Base-by-base conservation (phyloP, 1,140 invertebrate genomes). In the Trigoniulus corallinus region DNA sequence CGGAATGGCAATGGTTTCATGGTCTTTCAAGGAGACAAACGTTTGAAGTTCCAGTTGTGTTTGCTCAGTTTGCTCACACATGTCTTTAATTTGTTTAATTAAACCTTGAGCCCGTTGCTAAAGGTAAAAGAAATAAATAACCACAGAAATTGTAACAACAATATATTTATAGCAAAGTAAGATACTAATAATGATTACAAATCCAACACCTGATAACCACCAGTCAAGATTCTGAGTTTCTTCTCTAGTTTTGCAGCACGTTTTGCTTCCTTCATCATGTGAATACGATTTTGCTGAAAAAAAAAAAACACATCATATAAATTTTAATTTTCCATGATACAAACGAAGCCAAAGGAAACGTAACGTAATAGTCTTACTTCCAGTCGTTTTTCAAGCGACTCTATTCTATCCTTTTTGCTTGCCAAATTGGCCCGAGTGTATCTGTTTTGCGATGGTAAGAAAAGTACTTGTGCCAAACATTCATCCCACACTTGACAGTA, bases 401-500 rank as follows among this genome's bases (percentile, higher is more conserved):
- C 92, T 29, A 97, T 75, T 44, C 88, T 74, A 64, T 97, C 92
- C 65, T 95, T 96, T 66, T 96, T 96, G 54, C 84, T 91, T 0
- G 88, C 91, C 52, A 96, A 70, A 64, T 88, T 94, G 1, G 91
- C 91, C 51, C 92, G 75, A 0, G 91, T 96, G 60, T 94, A 97
- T 52, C 87, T 74, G 62, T 87, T 86, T 69, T 91, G 86, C 24
- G 78, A 77, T 0, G 89, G 87, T 43, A 94, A 64, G 63, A 84
- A 94, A 1, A 95, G 69, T 12, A 94, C 83, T 74, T 88, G 74
- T 3, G 67, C 78, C 25, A 93, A 74, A 68, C 92, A 97, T 71
- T 97, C 91, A 60, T 95, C 88, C 89, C 91, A 95, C n/a, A 96
- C 89, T 70, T 91, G 86, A 15, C 81, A 81, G 63, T 93, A 96